Percentiles rank a stretch among this genome's conserved stretches.
Evolutionary conservation across 2,888 invertebrate species (phyloP).

Genomic region (Phyllotreta striolata): DNA sequence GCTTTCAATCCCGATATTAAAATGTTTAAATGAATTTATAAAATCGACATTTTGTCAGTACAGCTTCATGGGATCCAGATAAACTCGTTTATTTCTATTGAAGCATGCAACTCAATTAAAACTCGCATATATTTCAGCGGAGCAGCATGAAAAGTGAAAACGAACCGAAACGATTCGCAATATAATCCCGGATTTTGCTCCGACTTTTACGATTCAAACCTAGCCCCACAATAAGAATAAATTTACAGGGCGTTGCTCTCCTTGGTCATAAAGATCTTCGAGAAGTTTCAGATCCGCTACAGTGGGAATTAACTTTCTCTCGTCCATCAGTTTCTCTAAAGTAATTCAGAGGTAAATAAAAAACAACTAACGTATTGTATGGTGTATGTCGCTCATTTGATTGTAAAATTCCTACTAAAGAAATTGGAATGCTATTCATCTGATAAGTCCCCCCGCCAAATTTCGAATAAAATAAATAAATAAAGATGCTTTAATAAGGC

Average conservation of each 20-base stretch:
- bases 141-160: no score
- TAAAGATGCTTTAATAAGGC: no score
- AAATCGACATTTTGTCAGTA: no score
- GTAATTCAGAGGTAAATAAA: slow-evolving; percentile 40
- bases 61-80: no score
- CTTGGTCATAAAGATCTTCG: slow-evolving; percentile 33
- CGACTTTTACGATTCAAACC: slow-evolving; percentile 26
- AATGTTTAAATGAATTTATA: no score
- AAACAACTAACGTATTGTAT: slow-evolving; percentile 29
- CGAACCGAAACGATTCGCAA: slow-evolving; percentile 1
- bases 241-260: slow-evolving; percentile 30
- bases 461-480: no score
- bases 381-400: slow-evolving; percentile 15
- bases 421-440: not conserved
- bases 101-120: no score
- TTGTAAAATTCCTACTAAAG: not conserved
- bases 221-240: slow-evolving; percentile 19
- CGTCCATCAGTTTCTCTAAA: slow-evolving; percentile 38
- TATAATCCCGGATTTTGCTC: slow-evolving; percentile 27
- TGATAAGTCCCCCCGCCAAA: no score
- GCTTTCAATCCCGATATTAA: no score
- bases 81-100: no score
- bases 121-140: no score
- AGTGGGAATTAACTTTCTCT: slow-evolving; percentile 41
- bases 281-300: slow-evolving; percentile 36